Evolutionary conservation across 1,140 invertebrate species (phyloP).

Genomic region (Psilanteris sp.): DNA sequence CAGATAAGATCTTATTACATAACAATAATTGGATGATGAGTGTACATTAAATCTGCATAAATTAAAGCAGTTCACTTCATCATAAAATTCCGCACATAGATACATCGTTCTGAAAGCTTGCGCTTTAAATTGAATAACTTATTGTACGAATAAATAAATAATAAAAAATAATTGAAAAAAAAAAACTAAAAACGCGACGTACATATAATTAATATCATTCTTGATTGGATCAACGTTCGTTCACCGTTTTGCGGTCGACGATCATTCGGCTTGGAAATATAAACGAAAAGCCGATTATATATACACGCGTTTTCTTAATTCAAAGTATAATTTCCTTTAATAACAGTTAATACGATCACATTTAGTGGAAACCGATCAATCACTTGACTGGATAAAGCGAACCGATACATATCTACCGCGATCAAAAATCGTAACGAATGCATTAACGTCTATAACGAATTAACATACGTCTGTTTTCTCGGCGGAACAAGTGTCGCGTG

Average conservation of each 20-base stretch:
- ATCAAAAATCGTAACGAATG: slow-evolving; percentile 26
- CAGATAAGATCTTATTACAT: slow-evolving; percentile 14
- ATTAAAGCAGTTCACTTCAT: no score
- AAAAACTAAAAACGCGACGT: no score
- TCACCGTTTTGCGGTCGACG: no score
- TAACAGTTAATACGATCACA: neutral
- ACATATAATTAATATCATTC: no score
- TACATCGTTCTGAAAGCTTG: no score
- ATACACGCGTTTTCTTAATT: slow-evolving; percentile 5
- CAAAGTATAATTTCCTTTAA: slow-evolving; percentile 5
- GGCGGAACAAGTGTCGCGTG: slow-evolving; percentile 49
- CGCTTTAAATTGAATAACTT: no score
- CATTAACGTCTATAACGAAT: slow-evolving; percentile 32
- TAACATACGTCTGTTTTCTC: slow-evolving; percentile 37
- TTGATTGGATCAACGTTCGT: no score
- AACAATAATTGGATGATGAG: slow-evolving; percentile 33
- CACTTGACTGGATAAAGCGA: slow-evolving; percentile 1
- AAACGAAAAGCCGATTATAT: no score
- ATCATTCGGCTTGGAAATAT: no score
- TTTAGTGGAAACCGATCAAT: slow-evolving; percentile 20
- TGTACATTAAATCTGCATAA: slow-evolving; percentile 19
- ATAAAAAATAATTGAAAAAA: no score
- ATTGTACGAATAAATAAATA: no score
- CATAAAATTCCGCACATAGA: no score
- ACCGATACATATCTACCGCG: slow-evolving; percentile 22